Percentiles rank a stretch among this genome's conserved stretches.
Evolutionary conservation across 2,888 invertebrate species (phyloP).

Genomic region (Oscheius sp.): DNA sequence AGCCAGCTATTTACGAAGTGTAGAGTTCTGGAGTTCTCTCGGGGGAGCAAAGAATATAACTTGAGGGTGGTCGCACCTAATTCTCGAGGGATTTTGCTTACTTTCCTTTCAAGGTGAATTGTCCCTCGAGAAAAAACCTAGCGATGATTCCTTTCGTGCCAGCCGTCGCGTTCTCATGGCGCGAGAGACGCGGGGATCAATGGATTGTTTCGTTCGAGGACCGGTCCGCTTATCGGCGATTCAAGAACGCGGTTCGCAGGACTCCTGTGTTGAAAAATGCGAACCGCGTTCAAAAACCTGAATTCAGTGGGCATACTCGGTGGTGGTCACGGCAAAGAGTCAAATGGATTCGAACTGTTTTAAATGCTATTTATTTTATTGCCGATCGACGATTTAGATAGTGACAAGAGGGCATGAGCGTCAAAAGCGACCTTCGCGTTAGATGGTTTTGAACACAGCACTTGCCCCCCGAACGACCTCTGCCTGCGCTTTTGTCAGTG

Average conservation of each 20-base stretch:
- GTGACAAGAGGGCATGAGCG: conserved; percentile 5
- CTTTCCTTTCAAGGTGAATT: conserved; percentile 1
- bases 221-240: conserved; percentile 36
- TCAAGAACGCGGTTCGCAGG: conserved; percentile 36
- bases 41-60: conserved; percentile 28
- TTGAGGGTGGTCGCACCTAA: not conserved
- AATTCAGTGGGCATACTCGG: conserved; percentile 5
- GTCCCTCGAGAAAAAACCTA: conserved; percentile 23
- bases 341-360: not conserved
- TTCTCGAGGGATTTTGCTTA: conserved; percentile 7
- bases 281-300: conserved; percentile 32
- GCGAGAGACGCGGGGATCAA: conserved; percentile 18
- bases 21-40: conserved; percentile 33
- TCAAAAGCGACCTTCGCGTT: not conserved
- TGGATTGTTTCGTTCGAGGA: conserved; percentile 37
- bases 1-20: conserved; percentile 30
- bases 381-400: conserved; percentile 32
- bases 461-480: conserved; percentile 25
- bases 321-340: not conserved
- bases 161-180: conserved; percentile 30
- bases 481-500: not conserved
- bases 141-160: conserved; percentile 11
- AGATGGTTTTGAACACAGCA: too few relatives aligned
- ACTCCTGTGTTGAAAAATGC: conserved; percentile 25
- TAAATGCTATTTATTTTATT: conserved; percentile 23